Evolutionary conservation across 2,797 vertebrate species (phyloP).

Genomic region (Fratercula arctica): DNA sequence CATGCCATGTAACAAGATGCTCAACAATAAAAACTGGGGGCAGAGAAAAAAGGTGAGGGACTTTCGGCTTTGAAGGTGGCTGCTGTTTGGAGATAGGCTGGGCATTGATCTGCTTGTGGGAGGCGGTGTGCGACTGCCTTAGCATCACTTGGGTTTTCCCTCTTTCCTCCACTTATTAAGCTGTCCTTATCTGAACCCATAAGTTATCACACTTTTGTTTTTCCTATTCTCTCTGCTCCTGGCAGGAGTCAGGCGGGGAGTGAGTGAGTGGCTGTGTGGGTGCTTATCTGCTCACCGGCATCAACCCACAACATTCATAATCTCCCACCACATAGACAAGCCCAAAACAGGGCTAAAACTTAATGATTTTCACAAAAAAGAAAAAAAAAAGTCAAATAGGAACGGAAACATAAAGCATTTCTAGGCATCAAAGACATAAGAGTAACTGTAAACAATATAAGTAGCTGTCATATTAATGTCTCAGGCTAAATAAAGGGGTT

Average conservation of each 20-base stretch:
- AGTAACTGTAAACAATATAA: background rate
- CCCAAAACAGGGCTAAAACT: background rate
- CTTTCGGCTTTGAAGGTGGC: background rate
- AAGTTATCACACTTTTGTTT: background rate
- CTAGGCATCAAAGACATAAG: background rate
- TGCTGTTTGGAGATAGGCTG: background rate
- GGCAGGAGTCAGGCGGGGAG: background rate
- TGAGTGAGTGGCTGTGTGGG: background rate
- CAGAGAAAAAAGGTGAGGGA: background rate
- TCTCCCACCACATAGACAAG: background rate
- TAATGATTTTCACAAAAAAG: background rate
- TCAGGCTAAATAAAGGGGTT: background rate
- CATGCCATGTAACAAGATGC: background rate
- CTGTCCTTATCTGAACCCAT: background rate
- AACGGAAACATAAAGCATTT: background rate
- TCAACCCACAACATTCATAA: background rate
- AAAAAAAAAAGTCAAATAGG: too few species aligned
- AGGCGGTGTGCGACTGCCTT: background rate
- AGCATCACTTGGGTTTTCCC: background rate
- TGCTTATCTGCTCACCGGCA: background rate
- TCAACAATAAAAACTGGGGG: background rate
- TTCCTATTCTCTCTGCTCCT: background rate
- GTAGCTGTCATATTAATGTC: background rate
- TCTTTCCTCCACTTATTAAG: background rate
- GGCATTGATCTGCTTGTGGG: background rate